Evolutionary conservation across 1,140 invertebrate species (phyloP).

Genomic region (Branchinecta lindahli): DNA sequence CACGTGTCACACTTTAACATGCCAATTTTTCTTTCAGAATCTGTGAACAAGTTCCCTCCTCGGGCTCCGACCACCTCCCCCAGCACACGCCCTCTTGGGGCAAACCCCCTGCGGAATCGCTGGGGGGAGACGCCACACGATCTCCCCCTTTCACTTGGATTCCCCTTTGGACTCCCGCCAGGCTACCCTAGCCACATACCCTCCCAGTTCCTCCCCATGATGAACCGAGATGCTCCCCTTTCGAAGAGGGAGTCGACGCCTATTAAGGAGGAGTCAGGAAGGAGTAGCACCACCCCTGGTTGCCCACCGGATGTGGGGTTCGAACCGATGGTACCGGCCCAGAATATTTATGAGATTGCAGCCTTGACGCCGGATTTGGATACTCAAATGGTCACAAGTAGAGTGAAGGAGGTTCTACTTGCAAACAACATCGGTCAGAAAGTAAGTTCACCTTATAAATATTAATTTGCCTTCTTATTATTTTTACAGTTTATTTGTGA

Average conservation of each 20-base stretch:
- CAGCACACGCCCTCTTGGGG: not conserved
- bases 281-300: constrained; percentile 5
- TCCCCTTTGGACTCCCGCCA: not conserved
- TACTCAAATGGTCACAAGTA: constrained; percentile 87
- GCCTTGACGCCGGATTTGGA: constrained; percentile 89
- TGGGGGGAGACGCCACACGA: not conserved
- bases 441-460: constrained; percentile 32
- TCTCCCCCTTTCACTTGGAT: not conserved
- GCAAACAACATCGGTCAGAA: constrained; percentile 97
- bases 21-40: not conserved
- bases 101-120: not conserved
- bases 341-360: constrained; percentile 86
- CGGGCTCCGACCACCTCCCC: not conserved
- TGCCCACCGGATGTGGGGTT: not conserved
- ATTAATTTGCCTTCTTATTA: constrained; percentile 14
- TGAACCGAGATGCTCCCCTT: not conserved
- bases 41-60: not conserved
- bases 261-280: constrained; percentile 9
- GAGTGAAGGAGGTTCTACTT: constrained; percentile 88
- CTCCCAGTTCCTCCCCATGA: not conserved
- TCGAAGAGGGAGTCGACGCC: constrained; percentile 2
- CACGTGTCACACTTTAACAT: no score
- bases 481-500: not conserved
- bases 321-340: constrained; percentile 43
- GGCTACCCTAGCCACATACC: not conserved